Percentiles rank a stretch among this genome's conserved stretches.
phyloP scores from a whole-genome alignment of 23 tunicate genomes.

The Trididemnum nubilum region DNA sequence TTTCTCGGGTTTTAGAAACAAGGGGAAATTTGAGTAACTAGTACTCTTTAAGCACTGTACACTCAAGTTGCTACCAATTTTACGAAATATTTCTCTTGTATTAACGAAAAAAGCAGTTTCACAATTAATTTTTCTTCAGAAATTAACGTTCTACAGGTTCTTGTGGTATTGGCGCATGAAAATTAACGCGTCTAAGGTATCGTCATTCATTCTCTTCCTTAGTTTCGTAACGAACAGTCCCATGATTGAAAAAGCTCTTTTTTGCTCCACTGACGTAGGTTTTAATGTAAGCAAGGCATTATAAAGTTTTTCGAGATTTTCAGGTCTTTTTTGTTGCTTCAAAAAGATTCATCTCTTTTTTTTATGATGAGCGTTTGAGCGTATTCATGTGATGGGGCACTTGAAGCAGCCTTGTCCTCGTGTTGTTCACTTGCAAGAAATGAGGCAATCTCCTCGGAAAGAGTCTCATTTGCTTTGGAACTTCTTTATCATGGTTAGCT shows the following conservation, averaged over 20 bases:
- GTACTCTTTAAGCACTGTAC: no score
- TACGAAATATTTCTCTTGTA: no score
- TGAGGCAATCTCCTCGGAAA: conserved; percentile 17
- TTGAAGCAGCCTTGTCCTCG: no score
- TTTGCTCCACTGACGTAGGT: conserved; percentile 26
- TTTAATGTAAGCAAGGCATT: conserved; percentile 23
- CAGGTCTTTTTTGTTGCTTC: conserved; percentile 21
- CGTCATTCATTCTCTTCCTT: conserved; percentile 20
- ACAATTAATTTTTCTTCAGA: no score
- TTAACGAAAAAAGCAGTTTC: no score
- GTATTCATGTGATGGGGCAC: background rate
- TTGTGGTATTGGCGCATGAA: conserved; percentile 24
- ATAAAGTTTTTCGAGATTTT: conserved; percentile 17
- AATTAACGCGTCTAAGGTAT: conserved; percentile 11
- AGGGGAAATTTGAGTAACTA: no score
- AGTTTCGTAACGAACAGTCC: conserved; percentile 18
- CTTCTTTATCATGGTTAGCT: background rate
- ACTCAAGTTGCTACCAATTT: no score
- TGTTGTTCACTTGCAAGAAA: conserved; percentile 17
- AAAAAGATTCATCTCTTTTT: conserved; percentile 7
- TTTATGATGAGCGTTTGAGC: background rate
- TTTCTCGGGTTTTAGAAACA: no score
- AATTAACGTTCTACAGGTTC: background rate
- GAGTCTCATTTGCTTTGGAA: background rate
- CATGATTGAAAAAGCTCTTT: conserved; percentile 24